Base-by-base conservation (phyloP, 2,797 vertebrate species). In the Onychomys arenicola region DNA sequence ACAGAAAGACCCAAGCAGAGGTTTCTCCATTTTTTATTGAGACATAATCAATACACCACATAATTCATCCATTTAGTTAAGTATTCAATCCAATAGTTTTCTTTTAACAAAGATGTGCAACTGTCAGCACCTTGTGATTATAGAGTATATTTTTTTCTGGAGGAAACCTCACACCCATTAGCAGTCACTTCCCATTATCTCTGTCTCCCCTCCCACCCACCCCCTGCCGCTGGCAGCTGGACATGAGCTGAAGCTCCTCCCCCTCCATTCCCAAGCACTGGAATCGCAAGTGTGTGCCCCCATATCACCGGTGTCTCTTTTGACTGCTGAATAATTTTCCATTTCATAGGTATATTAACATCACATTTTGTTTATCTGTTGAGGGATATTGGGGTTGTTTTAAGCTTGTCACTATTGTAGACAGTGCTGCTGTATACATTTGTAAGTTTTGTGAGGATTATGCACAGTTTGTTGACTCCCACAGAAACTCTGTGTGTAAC, bases 241-340 rank as follows among this genome's bases (percentile, higher is more conserved):
- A 8, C 29, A 11, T n/a, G 57, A 63, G 2, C 55, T 43, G 37
- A 12, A 10, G 27, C 43, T 43, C 37, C 14, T 5, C 29, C 6
- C 3, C 55, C 59, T 52, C 32, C 5, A 27, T 32, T 29, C 52
- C 43, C 59, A 19, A 8, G 75, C 12, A 0, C 32, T n/a, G 34
- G 75, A n/a, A 37, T 19, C 37, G 8, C 16, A 52, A 25, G 75
- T 59, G 49, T 29, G 73, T 4, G 34, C 7, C 14, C 5, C 32
- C 40, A 4, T 29, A 49, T 63, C 40, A 65, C 43, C n/a, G 59
- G 43, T 25, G 61, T 83, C 91, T 37, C 49, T 52, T 93, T 95
- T 88, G 87, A 89, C 43, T 61, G 57, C 71, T 92, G 77, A 86
- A 73, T 97, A 95, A 97, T 94, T 94, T 97, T 93, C 49, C 69